phyloP scores from a whole-genome alignment of 2,888 invertebrate species.

The Limnephilus lunatus region DNA sequence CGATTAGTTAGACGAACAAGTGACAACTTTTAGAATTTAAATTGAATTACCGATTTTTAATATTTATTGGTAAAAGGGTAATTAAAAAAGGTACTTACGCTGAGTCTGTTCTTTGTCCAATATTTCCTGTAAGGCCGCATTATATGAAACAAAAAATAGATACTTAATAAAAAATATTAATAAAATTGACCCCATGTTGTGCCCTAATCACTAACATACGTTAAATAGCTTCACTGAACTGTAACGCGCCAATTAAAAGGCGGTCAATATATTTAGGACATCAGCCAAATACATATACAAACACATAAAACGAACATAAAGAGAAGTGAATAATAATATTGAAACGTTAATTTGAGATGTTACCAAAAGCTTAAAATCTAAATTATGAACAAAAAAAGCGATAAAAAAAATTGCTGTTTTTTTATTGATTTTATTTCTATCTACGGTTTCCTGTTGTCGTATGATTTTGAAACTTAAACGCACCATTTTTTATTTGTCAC shows the following conservation, averaged over 20 bases:
- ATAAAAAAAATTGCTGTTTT: background rate
- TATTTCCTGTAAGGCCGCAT: slow-evolving; percentile 79
- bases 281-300: background rate
- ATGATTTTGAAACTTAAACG: background rate
- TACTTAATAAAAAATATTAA: background rate
- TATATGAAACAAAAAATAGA: slow-evolving; percentile 70
- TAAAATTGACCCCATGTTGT: background rate
- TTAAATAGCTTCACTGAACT: background rate
- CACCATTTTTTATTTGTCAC: slow-evolving; percentile 52
- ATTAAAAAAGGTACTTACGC: slow-evolving; percentile 78
- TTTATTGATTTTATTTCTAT: background rate
- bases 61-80: too few species aligned
- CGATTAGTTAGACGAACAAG: too few species aligned
- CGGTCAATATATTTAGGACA: background rate
- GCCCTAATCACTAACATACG: background rate
- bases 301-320: background rate
- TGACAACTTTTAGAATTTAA: too few species aligned
- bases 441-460: background rate
- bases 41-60: background rate
- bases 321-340: background rate
- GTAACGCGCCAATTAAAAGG: background rate
- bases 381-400: background rate
- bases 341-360: background rate
- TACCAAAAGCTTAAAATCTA: slow-evolving; percentile 64
- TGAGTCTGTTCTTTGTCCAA: slow-evolving; percentile 86